Conservation (phyloP, 2,113 vertebrate genomes). For the Apeltes quadracus region DNA sequence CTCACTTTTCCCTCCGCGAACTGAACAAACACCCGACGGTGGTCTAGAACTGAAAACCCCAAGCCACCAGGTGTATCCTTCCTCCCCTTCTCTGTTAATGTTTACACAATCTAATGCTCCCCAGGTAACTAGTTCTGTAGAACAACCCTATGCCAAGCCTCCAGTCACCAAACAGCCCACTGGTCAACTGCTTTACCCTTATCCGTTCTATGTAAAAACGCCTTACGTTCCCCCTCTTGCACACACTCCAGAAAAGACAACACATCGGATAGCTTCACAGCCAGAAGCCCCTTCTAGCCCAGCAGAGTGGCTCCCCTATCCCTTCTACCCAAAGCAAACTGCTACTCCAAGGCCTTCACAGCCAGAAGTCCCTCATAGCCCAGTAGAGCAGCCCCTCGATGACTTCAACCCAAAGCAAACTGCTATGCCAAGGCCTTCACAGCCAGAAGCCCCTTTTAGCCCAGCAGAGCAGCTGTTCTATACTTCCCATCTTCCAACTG, state of each 20-base stretch:
- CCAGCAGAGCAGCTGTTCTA: neutral
- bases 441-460: neutral
- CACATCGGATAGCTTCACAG: neutral
- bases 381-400: neutral
- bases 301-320: neutral
- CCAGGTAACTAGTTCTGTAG: neutral
- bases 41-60: neutral
- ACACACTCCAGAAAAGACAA: neutral
- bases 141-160: neutral
- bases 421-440: neutral
- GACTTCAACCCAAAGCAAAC: neutral
- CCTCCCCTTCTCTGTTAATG: neutral
- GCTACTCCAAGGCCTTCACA: neutral
- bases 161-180: neutral
- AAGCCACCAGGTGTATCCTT: neutral
- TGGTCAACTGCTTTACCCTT: neutral
- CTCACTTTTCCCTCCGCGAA: constrained; percentile 8
- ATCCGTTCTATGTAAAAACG: neutral
- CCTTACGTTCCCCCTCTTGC: neutral
- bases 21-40: neutral
- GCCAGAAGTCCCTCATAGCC: neutral
- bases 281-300: neutral
- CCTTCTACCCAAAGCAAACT: neutral
- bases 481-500: neutral
- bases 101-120: neutral